Conservation (phyloP, 2,888 invertebrate species). For the Drosophila barbarae region DNA sequence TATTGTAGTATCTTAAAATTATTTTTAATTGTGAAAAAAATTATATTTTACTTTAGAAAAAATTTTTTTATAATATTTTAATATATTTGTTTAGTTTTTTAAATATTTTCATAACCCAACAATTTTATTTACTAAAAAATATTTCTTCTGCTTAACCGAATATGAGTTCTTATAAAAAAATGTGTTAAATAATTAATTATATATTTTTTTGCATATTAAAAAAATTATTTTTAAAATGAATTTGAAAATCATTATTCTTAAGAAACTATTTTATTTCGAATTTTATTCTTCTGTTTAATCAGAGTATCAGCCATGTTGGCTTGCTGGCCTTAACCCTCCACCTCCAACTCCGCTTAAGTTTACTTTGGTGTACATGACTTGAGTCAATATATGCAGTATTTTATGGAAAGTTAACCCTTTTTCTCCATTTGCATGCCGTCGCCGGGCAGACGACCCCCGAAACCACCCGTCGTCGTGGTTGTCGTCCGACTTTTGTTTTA, state of each 20-base stretch:
- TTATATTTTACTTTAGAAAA: too few species aligned
- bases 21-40: too few species aligned
- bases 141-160: not conserved
- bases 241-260: too few species aligned
- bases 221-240: not conserved
- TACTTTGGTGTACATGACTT: constrained; percentile 66
- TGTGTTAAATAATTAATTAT: not conserved
- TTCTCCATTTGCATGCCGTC: constrained; percentile 57
- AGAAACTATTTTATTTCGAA: not conserved
- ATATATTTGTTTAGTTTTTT: not conserved
- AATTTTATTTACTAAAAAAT: not conserved
- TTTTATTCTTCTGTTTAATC: not conserved
- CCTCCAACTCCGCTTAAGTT: not conserved
- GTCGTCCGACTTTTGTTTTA: constrained; percentile 65
- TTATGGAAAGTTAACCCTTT: constrained; percentile 58
- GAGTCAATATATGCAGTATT: constrained; percentile 75
- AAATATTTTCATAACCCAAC: not conserved
- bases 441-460: constrained; percentile 21
- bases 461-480: constrained; percentile 14
- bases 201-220: not conserved
- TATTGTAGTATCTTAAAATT: too few species aligned
- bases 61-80: too few species aligned
- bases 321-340: not conserved
- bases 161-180: not conserved
- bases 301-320: not conserved